Percentiles rank a stretch among this genome's conserved stretches.
phyloP scores from a whole-genome alignment of 2,113 vertebrate species.

The Paratilapia polleni region DNA sequence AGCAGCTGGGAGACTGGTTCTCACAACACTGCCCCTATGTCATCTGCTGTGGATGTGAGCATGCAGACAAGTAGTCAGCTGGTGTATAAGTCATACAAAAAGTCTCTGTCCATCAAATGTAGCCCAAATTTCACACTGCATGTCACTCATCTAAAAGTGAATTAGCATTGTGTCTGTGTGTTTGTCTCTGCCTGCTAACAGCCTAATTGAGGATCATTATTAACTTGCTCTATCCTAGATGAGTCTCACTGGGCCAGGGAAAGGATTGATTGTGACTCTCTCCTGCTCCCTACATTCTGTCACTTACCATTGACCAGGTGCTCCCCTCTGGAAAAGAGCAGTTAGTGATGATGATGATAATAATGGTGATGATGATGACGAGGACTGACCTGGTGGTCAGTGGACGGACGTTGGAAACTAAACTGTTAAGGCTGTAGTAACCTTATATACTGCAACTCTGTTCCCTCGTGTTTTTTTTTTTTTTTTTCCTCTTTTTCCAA shows the following conservation, averaged over 20 bases:
- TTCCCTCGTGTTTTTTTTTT: neutral
- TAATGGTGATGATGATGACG: slow-evolving; percentile 57
- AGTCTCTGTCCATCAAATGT: slow-evolving; percentile 64
- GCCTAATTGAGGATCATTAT: slow-evolving; percentile 72
- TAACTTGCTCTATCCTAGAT: slow-evolving; percentile 61
- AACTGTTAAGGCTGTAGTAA: neutral
- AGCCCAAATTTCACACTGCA: slow-evolving; percentile 27
- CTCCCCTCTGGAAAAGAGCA: slow-evolving; percentile 39
- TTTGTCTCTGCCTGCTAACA: slow-evolving; percentile 29
- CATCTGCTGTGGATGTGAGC: slow-evolving; percentile 79
- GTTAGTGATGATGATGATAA: slow-evolving; percentile 67
- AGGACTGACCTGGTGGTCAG: slow-evolving; percentile 54
- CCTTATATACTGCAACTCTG: neutral
- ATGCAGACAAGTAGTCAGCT: slow-evolving; percentile 63
- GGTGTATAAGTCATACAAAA: slow-evolving; percentile 56
- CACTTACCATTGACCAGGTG: slow-evolving; percentile 67
- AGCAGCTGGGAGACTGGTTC: slow-evolving; percentile 93
- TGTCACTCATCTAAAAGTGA: slow-evolving; percentile 55
- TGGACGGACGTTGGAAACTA: slow-evolving; percentile 20
- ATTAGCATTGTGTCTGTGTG: slow-evolving; percentile 47
- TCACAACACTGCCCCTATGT: slow-evolving; percentile 72
- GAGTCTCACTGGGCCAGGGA: slow-evolving; percentile 63
- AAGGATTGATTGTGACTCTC: slow-evolving; percentile 69
- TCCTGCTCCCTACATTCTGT: slow-evolving; percentile 52
- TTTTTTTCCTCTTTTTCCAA: neutral